Percentiles rank a stretch among this genome's conserved stretches.
These are phyloP conservation scores for Denticeps clupeoides DNA, from an alignment of 2,797 vertebrate species.

Conservation along the genomic window DNA sequence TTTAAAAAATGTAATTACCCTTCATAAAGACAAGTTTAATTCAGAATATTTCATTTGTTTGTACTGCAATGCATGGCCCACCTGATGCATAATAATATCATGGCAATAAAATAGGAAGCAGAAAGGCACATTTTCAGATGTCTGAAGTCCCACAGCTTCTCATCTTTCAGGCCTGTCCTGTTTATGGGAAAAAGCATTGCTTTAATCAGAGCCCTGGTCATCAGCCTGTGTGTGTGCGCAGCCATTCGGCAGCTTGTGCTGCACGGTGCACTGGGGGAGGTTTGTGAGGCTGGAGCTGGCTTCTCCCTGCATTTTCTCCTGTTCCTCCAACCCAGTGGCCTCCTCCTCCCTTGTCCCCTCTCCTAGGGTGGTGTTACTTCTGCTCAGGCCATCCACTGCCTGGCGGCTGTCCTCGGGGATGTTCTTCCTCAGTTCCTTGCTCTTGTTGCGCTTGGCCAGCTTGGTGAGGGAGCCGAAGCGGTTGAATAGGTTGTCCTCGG, in stretches of 20 bases:
- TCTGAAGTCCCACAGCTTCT: conserved; percentile 23
- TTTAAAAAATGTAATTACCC: no score
- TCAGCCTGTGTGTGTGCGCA: conserved; percentile 64
- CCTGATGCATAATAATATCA: no score
- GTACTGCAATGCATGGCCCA: no score
- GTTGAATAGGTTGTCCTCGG: conserved; percentile 92
- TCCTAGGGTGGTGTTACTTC: conserved; percentile 65
- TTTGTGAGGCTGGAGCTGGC: conserved; percentile 72
- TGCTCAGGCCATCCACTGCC: conserved; percentile 67
- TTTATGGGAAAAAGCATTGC: no score
- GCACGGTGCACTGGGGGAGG: conserved; percentile 64
- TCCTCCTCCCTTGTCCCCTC: conserved; percentile 67
- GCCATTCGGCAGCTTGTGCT: conserved; percentile 66
- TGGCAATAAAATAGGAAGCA: no score
- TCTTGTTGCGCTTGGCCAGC: conserved; percentile 76
- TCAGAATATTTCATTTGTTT: no score
- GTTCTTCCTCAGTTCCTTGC: conserved; percentile 77
- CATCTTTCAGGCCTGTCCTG: conserved; percentile 14
- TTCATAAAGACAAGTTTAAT: no score
- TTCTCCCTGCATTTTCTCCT: conserved; percentile 63
- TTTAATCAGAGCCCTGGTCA: conserved; percentile 66
- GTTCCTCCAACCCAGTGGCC: conserved; percentile 46
- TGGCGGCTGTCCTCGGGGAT: conserved; percentile 74
- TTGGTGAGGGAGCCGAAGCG: conserved; percentile 83
- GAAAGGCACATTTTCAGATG: conserved; percentile 62